Evolutionary conservation across 2,888 invertebrate genomes (phyloP).

Genomic region (Coelogynopora nodosa): DNA sequence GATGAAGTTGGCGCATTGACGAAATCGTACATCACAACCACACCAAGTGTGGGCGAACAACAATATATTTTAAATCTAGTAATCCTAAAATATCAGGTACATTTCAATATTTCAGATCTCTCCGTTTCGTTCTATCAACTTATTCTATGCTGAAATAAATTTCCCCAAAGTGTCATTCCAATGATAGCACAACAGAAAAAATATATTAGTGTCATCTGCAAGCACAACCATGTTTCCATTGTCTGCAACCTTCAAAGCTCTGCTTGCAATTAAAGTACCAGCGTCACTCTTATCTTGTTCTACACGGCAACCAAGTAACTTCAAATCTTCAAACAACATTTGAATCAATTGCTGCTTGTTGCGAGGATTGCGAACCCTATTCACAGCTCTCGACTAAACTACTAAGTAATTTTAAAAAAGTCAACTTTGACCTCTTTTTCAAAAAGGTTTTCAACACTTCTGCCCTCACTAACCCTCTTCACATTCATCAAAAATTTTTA

Average conservation of each 20-base stretch:
- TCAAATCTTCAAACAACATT: conserved; percentile 11
- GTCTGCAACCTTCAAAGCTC: not conserved
- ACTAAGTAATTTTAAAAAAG: too few species aligned
- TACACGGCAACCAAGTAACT: not conserved
- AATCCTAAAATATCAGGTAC: conserved; percentile 1
- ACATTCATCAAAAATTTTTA: too few species aligned
- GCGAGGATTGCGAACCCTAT: not conserved
- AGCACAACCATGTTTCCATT: not conserved
- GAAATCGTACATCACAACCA: too few species aligned
- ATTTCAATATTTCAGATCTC: not conserved
- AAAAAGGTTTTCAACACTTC: too few species aligned
- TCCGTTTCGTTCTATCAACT: not conserved
- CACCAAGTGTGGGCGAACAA: conserved; percentile 1
- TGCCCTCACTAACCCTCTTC: too few species aligned
- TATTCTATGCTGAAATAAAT: not conserved
- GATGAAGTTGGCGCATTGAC: too few species aligned
- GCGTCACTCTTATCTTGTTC: not conserved
- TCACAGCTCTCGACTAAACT: too few species aligned
- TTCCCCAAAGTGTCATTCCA: not conserved
- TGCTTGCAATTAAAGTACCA: not conserved
- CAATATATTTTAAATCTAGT: conserved; percentile 24
- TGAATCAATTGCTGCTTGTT: conserved; percentile 7
- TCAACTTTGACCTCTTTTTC: too few species aligned
- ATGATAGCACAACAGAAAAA: not conserved
- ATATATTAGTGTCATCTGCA: not conserved